Evolutionary conservation across 1,140 invertebrate species (phyloP).

Genomic region (Lepidurus couesii): DNA sequence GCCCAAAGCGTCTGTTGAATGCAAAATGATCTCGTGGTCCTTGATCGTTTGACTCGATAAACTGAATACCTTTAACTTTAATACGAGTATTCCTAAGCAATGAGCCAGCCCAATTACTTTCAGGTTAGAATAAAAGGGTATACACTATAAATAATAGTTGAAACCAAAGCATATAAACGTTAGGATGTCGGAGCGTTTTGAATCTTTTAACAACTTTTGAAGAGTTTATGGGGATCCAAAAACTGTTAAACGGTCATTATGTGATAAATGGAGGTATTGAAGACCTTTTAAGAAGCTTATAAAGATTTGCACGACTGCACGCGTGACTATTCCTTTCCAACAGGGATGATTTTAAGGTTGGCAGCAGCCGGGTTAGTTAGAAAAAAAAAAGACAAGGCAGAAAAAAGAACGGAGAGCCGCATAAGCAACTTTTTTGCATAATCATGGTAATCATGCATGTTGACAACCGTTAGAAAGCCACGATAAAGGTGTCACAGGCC

Average conservation of each 20-base stretch:
- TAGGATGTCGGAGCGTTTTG: not conserved
- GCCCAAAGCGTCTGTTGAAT: not conserved
- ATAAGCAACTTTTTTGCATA: not conserved
- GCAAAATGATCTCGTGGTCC: not conserved
- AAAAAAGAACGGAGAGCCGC: not conserved
- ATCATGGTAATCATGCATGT: conserved; percentile 2
- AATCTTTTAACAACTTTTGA: not conserved
- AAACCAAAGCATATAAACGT: not conserved
- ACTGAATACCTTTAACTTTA: not conserved
- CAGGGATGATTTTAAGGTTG: not conserved
- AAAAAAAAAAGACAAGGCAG: not conserved
- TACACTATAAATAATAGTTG: not conserved
- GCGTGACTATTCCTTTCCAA: not conserved
- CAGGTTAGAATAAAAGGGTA: not conserved
- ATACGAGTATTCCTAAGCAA: not conserved
- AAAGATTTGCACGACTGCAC: not conserved
- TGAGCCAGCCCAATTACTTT: conserved; percentile 11
- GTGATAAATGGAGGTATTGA: not conserved
- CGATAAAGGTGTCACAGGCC: not conserved
- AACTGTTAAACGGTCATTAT: not conserved
- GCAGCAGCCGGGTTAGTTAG: not conserved
- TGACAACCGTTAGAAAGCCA: conserved; percentile 14
- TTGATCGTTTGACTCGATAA: conserved; percentile 3
- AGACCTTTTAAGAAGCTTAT: conserved; percentile 4
- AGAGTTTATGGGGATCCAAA: not conserved